Evolutionary conservation across 2,113 vertebrate genomes (phyloP).

Genomic region (Cephalopholis sonnerati): DNA sequence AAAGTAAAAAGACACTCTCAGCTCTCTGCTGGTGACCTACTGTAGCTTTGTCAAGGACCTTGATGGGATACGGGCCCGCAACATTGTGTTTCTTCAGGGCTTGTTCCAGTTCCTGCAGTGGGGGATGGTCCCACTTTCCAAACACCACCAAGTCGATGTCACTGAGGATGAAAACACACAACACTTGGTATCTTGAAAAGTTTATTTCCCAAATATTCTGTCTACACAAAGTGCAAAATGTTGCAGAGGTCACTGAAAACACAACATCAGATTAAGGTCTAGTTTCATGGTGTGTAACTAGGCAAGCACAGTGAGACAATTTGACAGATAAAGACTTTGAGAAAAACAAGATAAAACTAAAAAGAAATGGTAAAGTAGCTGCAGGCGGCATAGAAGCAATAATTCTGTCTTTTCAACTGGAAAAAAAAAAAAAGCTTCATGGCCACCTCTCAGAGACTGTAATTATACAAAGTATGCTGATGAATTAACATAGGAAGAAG

Average conservation of each 20-base stretch:
- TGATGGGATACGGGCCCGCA: slow-evolving; percentile 93
- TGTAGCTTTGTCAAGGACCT: slow-evolving; percentile 98
- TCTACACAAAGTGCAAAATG: neutral
- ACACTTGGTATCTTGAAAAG: neutral
- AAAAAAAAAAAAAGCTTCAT: neutral
- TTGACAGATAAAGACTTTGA: neutral
- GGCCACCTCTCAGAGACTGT: neutral
- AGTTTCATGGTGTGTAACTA: neutral
- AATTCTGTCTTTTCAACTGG: neutral
- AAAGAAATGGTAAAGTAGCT: neutral
- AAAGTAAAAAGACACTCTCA: neutral
- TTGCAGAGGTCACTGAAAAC: neutral
- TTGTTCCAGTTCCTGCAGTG: slow-evolving; percentile 94
- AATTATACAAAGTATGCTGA: neutral
- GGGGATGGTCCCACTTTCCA: slow-evolving; percentile 96
- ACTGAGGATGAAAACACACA: slow-evolving; percentile 79
- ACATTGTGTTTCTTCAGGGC: slow-evolving; percentile 93
- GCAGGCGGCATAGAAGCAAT: neutral
- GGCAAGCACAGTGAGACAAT: neutral
- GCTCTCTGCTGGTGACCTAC: slow-evolving; percentile 80
- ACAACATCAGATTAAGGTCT: neutral
- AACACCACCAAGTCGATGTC: slow-evolving; percentile 99
- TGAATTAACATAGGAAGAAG: neutral
- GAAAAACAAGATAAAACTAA: neutral
- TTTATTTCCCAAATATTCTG: neutral